Evolutionary conservation across 1,140 invertebrate genomes (phyloP), one percentile per base, ranked within the genome.

Genomic region (Lineus longissimus): DNA sequence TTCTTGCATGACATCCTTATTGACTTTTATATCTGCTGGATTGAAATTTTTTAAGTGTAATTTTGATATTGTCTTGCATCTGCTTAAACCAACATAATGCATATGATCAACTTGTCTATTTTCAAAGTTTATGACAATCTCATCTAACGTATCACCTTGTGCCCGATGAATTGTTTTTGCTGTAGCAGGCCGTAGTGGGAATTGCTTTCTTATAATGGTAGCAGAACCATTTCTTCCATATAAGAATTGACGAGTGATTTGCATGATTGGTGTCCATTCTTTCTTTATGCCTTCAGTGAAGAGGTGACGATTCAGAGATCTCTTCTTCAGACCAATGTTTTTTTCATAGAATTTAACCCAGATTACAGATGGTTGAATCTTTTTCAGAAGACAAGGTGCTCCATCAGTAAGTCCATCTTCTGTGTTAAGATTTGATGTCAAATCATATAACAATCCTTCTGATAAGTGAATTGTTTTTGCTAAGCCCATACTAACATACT

Each of bases 401-500:
- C 47, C 47, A 51, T 51, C n/a, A 6, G 47, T 51, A 7, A 51
- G 47, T 51, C 47, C 47, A 51, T 51, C 47, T 23, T 19, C 47
- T 7, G 47, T 51, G n/a, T 27, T n/a, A 23, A 51, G 6, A 51
- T 51, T 51, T 51, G 47, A 19, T 23, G 47, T 51, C 9, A 51
- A 27, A n/a, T 51, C 47, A 51, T 51, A 51, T 51, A 19, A 27
- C 25, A 51, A 19, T 23, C 47, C 47, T 51, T 51, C 47, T 23
- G 47, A 19, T 4, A 51, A 7, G 25, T 51, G 47, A 23, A 51
- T 4, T 7, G 4, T 7, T 19, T 19, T 51, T 23, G n/a, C 6
- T 27, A 51, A 27, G 6, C 47, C 47, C 25, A 27, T 27, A 61
- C 67, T 45, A 73, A 61, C 13, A 73, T 55, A 47, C 59, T 60